These are phyloP conservation scores for Acomys russatus DNA, from an alignment of 2,797 vertebrate genomes.

Conservation along the genomic window DNA sequence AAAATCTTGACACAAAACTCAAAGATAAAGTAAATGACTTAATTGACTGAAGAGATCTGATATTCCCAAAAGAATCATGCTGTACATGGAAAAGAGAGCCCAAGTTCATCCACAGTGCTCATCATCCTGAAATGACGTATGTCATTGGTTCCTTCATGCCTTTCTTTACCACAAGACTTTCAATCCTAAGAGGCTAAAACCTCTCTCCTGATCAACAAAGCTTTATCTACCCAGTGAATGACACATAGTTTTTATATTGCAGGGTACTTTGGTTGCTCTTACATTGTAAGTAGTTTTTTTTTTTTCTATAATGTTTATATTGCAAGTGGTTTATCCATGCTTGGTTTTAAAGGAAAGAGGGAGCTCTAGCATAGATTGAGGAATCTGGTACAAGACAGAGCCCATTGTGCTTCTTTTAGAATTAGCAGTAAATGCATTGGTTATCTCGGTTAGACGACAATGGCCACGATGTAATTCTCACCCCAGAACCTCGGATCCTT, in stretches of 20 bases:
- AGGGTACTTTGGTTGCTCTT: not conserved
- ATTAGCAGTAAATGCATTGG: not conserved
- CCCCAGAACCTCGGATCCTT: constrained; percentile 19
- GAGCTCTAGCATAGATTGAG: not conserved
- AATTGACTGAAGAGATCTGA: constrained; percentile 8
- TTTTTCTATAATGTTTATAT: not conserved
- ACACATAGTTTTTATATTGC: not conserved
- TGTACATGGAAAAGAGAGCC: not conserved
- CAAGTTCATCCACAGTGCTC: not conserved
- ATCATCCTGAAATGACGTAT: not conserved
- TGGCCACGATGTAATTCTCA: not conserved
- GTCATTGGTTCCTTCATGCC: not conserved
- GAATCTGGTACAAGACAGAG: not conserved
- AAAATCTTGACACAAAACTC: not conserved
- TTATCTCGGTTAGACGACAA: not conserved
- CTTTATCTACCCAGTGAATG: not conserved
- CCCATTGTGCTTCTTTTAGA: not conserved
- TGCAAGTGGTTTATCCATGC: not conserved
- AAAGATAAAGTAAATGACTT: constrained; percentile 11
- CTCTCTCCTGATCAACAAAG: not conserved
- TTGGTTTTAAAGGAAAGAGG: constrained; percentile 20
- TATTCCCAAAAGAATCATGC: not conserved
- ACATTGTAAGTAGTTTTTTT: too few relatives aligned
- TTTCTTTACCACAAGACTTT: constrained; percentile 28
- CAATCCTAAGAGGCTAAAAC: not conserved